Evolutionary conservation across 2,888 invertebrate genomes (phyloP).

Genomic region (Tachina grossa): DNA sequence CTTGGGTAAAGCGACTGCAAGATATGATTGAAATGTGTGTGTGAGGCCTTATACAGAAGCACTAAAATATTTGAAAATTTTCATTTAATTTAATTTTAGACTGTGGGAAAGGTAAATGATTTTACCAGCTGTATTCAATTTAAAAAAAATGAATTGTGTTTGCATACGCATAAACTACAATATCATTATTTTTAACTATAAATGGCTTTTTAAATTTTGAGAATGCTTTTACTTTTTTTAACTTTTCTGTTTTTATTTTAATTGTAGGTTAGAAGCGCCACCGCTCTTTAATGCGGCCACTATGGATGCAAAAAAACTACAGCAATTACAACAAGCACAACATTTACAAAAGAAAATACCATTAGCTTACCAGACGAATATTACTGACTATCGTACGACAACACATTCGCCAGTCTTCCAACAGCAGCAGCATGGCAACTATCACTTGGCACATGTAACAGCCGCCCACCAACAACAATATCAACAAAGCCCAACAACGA

Average conservation of each 20-base stretch:
- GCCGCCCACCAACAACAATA: conserved; percentile 70
- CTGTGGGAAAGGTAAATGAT: neutral
- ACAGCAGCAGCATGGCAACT: conserved; percentile 75
- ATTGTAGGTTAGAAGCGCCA: conserved; percentile 88
- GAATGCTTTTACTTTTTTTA: conserved; percentile 23
- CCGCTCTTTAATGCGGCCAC: conserved; percentile 85
- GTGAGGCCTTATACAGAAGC: neutral
- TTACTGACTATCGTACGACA: conserved; percentile 84
- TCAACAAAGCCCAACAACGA: conserved; percentile 79
- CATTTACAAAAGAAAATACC: conserved; percentile 83
- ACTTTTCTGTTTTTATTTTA: conserved; percentile 30
- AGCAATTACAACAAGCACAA: conserved; percentile 82
- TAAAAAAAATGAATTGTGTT: neutral
- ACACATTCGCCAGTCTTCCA: conserved; percentile 83
- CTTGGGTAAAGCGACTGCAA: too few relatives aligned
- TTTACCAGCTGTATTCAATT: neutral
- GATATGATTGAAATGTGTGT: too few relatives aligned
- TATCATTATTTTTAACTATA: neutral
- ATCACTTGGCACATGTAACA: conserved; percentile 73
- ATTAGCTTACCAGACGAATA: conserved; percentile 82
- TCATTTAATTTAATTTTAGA: conserved; percentile 38
- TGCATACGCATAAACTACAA: neutral
- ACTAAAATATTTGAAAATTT: neutral
- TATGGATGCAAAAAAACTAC: conserved; percentile 88
- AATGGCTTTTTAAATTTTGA: neutral